Conservation (phyloP, 2,888 invertebrate genomes). For the Rhingia rostrata region DNA sequence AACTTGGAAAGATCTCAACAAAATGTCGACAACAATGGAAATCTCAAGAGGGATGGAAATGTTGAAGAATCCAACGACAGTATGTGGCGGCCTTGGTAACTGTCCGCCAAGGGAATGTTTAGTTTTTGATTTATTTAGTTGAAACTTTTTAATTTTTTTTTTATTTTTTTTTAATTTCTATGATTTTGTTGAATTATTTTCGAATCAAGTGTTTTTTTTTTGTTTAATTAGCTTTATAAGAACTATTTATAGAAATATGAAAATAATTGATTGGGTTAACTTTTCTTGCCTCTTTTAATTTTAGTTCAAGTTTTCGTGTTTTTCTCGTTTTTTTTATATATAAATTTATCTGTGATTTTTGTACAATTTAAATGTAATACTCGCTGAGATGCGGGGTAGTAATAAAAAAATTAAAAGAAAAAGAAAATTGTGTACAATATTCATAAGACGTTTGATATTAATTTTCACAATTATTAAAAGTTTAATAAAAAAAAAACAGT, state of each 20-base stretch:
- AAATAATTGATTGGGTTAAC: slow-evolving; percentile 8
- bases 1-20: slow-evolving; percentile 65
- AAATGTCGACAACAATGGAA: slow-evolving; percentile 53
- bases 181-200: slow-evolving; percentile 4
- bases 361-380: slow-evolving; percentile 54
- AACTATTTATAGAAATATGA: slow-evolving; percentile 7
- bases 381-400: background rate
- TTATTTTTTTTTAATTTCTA: slow-evolving; percentile 1
- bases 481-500: too few species aligned
- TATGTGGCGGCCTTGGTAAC: slow-evolving; percentile 86
- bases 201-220: background rate
- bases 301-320: slow-evolving; percentile 64
- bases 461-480: too few species aligned
- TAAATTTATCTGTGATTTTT: slow-evolving; percentile 69
- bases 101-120: background rate
- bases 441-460: too few species aligned
- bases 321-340: slow-evolving; percentile 44
- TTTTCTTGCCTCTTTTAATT: slow-evolving; percentile 1
- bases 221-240: slow-evolving; percentile 11
- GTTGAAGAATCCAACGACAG: slow-evolving; percentile 81
- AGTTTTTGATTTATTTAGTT: background rate
- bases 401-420: too few species aligned
- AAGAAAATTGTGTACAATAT: too few species aligned
- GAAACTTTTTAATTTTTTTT: background rate
- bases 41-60: slow-evolving; percentile 75